Evolutionary conservation across 1,140 invertebrate species (phyloP), one percentile per base, ranked within the genome.

Genomic region (Apis dorsata): DNA sequence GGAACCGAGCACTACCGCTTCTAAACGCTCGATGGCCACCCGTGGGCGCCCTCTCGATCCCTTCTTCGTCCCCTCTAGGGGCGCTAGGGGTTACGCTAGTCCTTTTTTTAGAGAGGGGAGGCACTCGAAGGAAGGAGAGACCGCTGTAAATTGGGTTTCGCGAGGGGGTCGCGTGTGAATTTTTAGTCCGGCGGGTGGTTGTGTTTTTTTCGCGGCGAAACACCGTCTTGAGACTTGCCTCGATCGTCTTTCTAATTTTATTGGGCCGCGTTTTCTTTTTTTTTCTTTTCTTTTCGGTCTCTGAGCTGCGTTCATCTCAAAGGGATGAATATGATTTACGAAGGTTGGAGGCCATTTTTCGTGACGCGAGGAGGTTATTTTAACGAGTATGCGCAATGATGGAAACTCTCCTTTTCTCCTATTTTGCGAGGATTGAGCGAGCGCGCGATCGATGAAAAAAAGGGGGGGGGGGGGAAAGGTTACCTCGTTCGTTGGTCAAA

Each of bases 1-100:
- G 65, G 55, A 81, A 53, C 63, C 80, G 53, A 55, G 11, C 69
- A 19, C 28, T 59, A 59, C 12, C 65, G 72, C 63, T 57, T 77
- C 65, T 59, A 77, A 82, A 44, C 57, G 75, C 44, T 70, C 51
- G 74, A 55, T 24, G 24, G 24, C 79, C 80, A 77, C 73, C 80
- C 80, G 51, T n/a, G 34, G 65, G 24, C 73, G 19, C 15, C 62
- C 3, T 51, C 53, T 34, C 79, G 70, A 74, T 49, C 65, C n/a
- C 53, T 49, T 17, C 34, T n/a, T 24, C 34, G 34, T 34, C 34
- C 34, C 34, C 2, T 72, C 12, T 17, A 15, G 10, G 1, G 53
- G 55, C 34, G 34, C 34, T 34, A 34, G 34, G 34, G 34, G 34
- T 44, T 44, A 44, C 34, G 34, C 2, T 4, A 44, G 34, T 44